Evolutionary conservation across 2,113 vertebrate species (phyloP).

Genomic region (Oryzias melastigma): DNA sequence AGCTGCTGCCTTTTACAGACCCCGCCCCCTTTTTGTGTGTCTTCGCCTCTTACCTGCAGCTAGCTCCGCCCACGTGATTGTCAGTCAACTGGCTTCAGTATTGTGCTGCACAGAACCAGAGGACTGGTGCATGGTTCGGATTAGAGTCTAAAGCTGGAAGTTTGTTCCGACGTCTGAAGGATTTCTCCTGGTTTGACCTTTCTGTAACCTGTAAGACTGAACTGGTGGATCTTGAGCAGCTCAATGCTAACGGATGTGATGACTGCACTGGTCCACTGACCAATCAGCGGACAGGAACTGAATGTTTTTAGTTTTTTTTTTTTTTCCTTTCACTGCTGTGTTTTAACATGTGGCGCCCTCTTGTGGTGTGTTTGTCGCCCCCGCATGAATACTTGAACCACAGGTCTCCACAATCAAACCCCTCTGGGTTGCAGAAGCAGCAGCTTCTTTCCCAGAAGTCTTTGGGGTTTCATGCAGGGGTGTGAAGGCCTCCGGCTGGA

Average conservation of each 20-base stretch:
- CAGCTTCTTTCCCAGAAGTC: neutral
- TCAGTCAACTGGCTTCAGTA: constrained; percentile 14
- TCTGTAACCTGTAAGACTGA: too few relatives aligned
- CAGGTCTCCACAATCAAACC: constrained; percentile 58
- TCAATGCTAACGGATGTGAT: too few relatives aligned
- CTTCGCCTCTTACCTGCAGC: constrained; percentile 56
- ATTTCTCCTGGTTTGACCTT: too few relatives aligned
- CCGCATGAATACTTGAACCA: neutral
- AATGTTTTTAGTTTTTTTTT: too few relatives aligned
- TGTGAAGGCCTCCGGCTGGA: constrained; percentile 50
- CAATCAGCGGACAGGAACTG: too few relatives aligned
- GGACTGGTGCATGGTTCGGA: neutral
- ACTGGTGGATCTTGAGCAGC: too few relatives aligned
- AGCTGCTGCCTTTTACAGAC: constrained; percentile 48
- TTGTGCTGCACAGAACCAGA: constrained; percentile 53
- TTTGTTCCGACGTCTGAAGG: too few relatives aligned
- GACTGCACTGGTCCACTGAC: too few relatives aligned
- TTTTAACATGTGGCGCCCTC: neutral
- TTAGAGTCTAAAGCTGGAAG: too few relatives aligned
- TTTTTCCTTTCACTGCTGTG: too few relatives aligned
- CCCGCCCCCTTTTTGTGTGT: constrained; percentile 57
- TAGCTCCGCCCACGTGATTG: constrained; percentile 23
- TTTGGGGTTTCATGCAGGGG: constrained; percentile 54
- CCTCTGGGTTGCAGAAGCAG: constrained; percentile 34
- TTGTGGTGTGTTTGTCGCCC: too few relatives aligned